phyloP scores from a whole-genome alignment of 2,797 vertebrate genomes.

The Rachycentron canadum region DNA sequence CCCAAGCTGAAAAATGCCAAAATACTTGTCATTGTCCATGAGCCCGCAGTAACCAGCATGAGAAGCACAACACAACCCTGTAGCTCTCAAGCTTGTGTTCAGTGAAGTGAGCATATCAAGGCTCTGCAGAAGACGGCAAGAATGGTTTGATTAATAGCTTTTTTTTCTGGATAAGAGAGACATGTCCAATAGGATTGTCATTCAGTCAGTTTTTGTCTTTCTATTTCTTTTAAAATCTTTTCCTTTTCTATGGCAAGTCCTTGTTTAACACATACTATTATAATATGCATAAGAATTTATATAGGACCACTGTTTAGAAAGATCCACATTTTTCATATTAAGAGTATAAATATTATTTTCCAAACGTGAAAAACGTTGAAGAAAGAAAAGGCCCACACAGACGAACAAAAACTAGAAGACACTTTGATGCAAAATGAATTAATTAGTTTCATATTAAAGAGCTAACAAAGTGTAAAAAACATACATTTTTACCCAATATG shows the following conservation, averaged over 20 bases:
- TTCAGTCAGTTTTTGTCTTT: background rate
- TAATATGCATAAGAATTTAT: background rate
- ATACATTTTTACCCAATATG: background rate
- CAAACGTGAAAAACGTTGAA: too few species aligned
- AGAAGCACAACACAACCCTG: slow-evolving; percentile 8
- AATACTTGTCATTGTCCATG: background rate
- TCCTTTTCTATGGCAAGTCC: background rate
- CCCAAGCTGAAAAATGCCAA: background rate
- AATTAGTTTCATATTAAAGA: too few species aligned
- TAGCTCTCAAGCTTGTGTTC: slow-evolving; percentile 10
- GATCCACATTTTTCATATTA: background rate
- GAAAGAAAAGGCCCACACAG: background rate
- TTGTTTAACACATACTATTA: background rate
- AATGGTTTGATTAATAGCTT: slow-evolving; percentile 28
- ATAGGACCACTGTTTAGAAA: background rate
- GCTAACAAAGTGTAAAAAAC: background rate
- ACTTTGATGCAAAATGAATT: too few species aligned
- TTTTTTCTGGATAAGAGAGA: slow-evolving; percentile 26
- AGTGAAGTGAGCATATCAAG: slow-evolving; percentile 36
- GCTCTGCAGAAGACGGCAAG: slow-evolving; percentile 26
- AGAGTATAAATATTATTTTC: too few species aligned
- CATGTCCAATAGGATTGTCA: slow-evolving; percentile 1
- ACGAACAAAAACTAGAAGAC: background rate
- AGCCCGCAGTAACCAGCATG: slow-evolving; percentile 16
- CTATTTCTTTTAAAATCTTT: too few species aligned